phyloP scores from a whole-genome alignment of 2,113 vertebrate species.

The Spea bombifrons region DNA sequence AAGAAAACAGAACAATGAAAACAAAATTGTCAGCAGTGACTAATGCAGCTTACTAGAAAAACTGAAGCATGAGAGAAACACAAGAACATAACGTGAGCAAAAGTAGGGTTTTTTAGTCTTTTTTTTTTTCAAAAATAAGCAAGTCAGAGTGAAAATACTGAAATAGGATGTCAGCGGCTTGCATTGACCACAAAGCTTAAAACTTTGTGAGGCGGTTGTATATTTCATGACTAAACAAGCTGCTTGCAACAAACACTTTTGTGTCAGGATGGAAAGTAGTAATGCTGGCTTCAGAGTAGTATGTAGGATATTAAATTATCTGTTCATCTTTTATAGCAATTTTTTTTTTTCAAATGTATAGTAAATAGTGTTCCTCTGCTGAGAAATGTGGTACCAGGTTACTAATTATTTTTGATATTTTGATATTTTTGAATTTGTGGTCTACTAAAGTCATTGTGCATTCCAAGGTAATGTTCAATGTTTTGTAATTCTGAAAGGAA shows the following conservation, averaged over 20 bases:
- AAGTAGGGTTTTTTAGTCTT: constrained; percentile 27
- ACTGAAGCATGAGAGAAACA: constrained; percentile 10
- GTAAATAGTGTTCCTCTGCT: too few species aligned
- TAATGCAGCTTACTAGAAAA: constrained; percentile 39
- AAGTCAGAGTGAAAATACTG: constrained; percentile 52
- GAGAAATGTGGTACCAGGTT: too few species aligned
- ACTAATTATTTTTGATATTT: too few species aligned
- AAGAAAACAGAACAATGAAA: neutral
- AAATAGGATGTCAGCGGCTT: constrained; percentile 45
- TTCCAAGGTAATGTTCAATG: too few species aligned
- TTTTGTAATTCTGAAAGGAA: too few species aligned
- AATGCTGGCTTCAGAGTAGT: neutral
- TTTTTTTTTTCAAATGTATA: too few species aligned
- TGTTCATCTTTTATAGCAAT: too few species aligned
- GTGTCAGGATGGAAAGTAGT: constrained; percentile 57
- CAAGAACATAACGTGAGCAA: constrained; percentile 34
- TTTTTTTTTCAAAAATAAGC: constrained; percentile 4
- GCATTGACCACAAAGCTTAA: constrained; percentile 36
- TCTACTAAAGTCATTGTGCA: too few species aligned
- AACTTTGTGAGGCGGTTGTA: constrained; percentile 46
- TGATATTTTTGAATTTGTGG: too few species aligned
- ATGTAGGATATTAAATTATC: too few species aligned
- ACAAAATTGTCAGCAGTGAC: constrained; percentile 16
- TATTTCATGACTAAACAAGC: constrained; percentile 48
- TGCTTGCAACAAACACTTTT: constrained; percentile 26